A percentile compares a stretch with the other conserved stretches of the same genome.
These are phyloP conservation scores for Belonocnema kinseyi DNA, from an alignment of 1,140 invertebrate genomes.

Conservation along the genomic window DNA sequence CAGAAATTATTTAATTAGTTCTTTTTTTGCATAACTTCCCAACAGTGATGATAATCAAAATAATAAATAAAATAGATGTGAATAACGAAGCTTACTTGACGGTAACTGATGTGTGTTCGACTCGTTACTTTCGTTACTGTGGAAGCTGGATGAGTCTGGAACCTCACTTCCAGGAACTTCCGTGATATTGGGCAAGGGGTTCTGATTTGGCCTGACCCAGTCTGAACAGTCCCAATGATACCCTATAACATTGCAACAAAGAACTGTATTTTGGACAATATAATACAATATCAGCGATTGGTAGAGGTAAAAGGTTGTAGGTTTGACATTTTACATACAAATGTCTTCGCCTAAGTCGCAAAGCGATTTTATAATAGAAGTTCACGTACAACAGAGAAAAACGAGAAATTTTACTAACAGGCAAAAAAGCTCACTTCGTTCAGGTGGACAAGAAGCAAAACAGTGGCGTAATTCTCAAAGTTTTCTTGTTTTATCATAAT, in stretches of 20 bases:
- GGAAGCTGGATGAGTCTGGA: slow-evolving; percentile 91
- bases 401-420: neutral
- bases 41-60: neutral
- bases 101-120: slow-evolving; percentile 79
- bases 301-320: neutral
- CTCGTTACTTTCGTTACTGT: slow-evolving; percentile 92
- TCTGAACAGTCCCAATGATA: slow-evolving; percentile 98
- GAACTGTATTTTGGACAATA: slow-evolving; percentile 59
- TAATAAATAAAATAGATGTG: slow-evolving; percentile 19
- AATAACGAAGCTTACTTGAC: slow-evolving; percentile 67
- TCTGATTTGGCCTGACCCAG: slow-evolving; percentile 90
- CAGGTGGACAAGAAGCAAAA: neutral
- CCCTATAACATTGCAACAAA: slow-evolving; percentile 77
- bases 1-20: no score
- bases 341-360: slow-evolving; percentile 22
- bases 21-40: no score
- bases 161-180: slow-evolving; percentile 94
- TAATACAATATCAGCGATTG: no score
- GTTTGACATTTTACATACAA: slow-evolving; percentile 34
- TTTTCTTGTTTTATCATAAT: no score
- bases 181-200: slow-evolving; percentile 92
- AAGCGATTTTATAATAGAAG: slow-evolving; percentile 17
- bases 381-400: neutral
- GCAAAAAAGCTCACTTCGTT: neutral
- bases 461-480: neutral